phyloP scores from a whole-genome alignment of 2,888 invertebrate species.

The Morpho achilles region DNA sequence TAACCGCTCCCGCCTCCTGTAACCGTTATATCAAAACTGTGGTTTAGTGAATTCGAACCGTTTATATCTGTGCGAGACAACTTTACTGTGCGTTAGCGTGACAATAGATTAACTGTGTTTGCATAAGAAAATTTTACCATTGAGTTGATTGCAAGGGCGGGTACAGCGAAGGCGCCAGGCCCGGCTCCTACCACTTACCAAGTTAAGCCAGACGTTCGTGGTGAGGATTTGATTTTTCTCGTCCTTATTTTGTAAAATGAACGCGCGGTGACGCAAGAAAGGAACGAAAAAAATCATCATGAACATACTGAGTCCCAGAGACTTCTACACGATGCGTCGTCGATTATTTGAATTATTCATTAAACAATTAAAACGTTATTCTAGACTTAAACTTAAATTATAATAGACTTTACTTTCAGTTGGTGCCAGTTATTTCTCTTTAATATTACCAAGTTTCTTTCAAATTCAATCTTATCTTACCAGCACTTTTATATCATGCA shows the following conservation, averaged over 20 bases:
- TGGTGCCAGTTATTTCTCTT: not conserved
- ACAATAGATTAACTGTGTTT: slow-evolving; percentile 18
- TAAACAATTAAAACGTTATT: too few relatives aligned
- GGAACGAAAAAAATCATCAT: slow-evolving; percentile 68
- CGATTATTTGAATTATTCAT: too few relatives aligned
- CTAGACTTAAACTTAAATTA: too few relatives aligned
- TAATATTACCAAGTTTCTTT: too few relatives aligned
- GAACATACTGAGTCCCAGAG: slow-evolving; percentile 41
- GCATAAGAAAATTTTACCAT: slow-evolving; percentile 29
- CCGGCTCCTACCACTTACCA: slow-evolving; percentile 90
- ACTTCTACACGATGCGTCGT: slow-evolving; percentile 2
- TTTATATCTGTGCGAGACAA: slow-evolving; percentile 28
- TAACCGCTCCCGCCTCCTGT: slow-evolving; percentile 62
- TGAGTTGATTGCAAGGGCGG: slow-evolving; percentile 46
- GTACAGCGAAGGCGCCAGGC: slow-evolving; percentile 60
- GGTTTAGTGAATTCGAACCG: slow-evolving; percentile 15
- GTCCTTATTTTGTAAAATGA: slow-evolving; percentile 88
- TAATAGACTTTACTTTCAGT: not conserved
- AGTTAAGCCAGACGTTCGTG: slow-evolving; percentile 98
- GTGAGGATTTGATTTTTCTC: slow-evolving; percentile 99
- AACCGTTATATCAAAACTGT: slow-evolving; percentile 35
- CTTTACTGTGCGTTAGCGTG: slow-evolving; percentile 38
- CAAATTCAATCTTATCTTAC: too few relatives aligned
- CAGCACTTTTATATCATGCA: too few relatives aligned
- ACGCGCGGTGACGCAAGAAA: slow-evolving; percentile 79